Percentiles rank a stretch among this genome's conserved stretches.
These are phyloP conservation scores for Trematocara stigmaticum DNA, from an alignment of 2,113 vertebrate species.

Conservation along the genomic window DNA sequence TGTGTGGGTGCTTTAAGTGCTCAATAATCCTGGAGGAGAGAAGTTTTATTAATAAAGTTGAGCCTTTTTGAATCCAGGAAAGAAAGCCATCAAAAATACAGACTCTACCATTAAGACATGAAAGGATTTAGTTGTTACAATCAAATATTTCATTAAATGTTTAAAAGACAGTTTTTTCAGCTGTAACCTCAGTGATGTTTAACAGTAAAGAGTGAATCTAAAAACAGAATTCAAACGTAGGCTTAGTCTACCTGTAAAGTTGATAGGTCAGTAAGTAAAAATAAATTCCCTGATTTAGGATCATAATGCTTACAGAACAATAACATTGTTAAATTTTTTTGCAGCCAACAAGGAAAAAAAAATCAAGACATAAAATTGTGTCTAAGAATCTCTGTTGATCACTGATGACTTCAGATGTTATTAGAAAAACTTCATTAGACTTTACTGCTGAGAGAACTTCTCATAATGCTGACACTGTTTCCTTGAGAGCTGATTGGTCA, in stretches of 20 bases:
- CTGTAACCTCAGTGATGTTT: neutral
- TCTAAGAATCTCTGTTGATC: neutral
- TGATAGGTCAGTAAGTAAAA: neutral
- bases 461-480: neutral
- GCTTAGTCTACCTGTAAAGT: neutral
- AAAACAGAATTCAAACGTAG: neutral
- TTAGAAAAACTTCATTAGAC: neutral
- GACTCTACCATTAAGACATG: neutral
- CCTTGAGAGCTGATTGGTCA: neutral
- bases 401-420: neutral
- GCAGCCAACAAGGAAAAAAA: neutral
- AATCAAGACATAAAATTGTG: neutral
- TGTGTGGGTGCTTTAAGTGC: neutral
- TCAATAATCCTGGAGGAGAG: neutral
- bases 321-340: neutral
- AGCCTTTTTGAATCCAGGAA: neutral
- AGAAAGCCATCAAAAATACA: neutral
- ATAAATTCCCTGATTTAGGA: neutral
- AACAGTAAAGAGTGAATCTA: neutral
- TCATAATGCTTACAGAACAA: neutral
- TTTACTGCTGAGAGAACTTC: neutral
- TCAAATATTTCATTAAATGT: neutral
- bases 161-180: neutral
- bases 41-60: neutral
- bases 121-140: neutral